Evolutionary conservation across 2,888 invertebrate species (phyloP), one percentile per base, ranked within the genome.

Genomic region (Hemaris fuciformis): DNA sequence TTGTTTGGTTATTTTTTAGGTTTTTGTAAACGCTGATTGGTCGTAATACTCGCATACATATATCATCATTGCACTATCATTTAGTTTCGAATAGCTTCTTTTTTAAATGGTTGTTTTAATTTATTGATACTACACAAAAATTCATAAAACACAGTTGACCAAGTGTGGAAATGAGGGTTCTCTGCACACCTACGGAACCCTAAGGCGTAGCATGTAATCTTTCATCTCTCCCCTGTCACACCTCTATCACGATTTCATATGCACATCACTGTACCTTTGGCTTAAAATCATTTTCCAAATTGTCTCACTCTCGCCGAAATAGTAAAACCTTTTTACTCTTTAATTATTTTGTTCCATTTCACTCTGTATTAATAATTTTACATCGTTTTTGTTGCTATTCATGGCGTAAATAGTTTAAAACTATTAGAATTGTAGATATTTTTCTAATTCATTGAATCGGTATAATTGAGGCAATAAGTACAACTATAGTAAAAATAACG

Each of bases 181-280:
- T 53, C n/a, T 25, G 46, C 31, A 58, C 59, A 63, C 66, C 68
- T 68, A 71, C 76, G 74, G 76, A 68, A 69, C 76, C 76, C 69
- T 69, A 66, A 62, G 34, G 25, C 10, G 58, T 43, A 74, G 75
- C 76, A 74, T 76, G 75, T 66, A 48, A 65, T 66, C 65, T 62
- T 48, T 57, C 41, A 45, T 57, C 58, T 60, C 62, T 60, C 60
- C 41, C 41, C 53, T 60, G 60, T 27, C 53, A 66, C 68, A 57
- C 57, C 45, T 58, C 62, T 58, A 48, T 61, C 60, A 25, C 63
- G 63, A 68, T 63, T 25, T 71, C 65, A 62, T 64, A 31, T 65
- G 73, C 74, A 73, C 74, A 48, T 23, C 53, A 38, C 41, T 10
- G 38, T 31, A 20, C 53, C 13, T 53, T 31, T 31, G 27, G 15